These are phyloP conservation scores for Pteronura brasiliensis DNA, from an alignment of 2,113 vertebrate species.

Conservation along the genomic window DNA sequence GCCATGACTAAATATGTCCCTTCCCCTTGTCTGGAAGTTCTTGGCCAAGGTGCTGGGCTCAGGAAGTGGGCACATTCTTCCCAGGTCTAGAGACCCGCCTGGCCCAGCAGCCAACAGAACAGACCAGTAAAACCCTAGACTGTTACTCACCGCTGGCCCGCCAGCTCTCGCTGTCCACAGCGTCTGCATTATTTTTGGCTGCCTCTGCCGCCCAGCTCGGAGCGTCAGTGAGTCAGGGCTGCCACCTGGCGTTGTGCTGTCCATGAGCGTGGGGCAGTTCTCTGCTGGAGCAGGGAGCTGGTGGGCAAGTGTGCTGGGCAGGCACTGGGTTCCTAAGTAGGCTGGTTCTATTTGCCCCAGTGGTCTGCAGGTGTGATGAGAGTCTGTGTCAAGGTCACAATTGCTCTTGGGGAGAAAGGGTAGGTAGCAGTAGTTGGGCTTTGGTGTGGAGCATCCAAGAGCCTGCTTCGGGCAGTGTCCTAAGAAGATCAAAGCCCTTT, in stretches of 20 bases:
- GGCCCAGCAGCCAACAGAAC: constrained; percentile 51
- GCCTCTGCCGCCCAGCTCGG: constrained; percentile 65
- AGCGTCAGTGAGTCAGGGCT: constrained; percentile 78
- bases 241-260: constrained; percentile 68
- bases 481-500: neutral
- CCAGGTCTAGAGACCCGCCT: constrained; percentile 64
- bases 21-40: constrained; percentile 1
- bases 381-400: neutral
- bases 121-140: constrained; percentile 81
- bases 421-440: neutral
- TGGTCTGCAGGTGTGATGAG: neutral
- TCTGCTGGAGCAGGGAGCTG: neutral
- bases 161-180: constrained; percentile 75
- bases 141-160: constrained; percentile 84
- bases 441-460: neutral
- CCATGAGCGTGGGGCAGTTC: neutral
- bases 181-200: constrained; percentile 87
- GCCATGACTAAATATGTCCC: constrained; percentile 42
- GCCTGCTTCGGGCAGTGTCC: neutral
- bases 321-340: neutral
- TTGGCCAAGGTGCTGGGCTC: neutral
- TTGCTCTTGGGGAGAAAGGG: neutral
- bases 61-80: constrained; percentile 58
- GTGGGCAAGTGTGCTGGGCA: neutral
- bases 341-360: neutral